A percentile compares a stretch with the other conserved stretches of the same genome.
Conservation (phyloP, 2,797 vertebrate species). For the Manis pentadactyla region DNA sequence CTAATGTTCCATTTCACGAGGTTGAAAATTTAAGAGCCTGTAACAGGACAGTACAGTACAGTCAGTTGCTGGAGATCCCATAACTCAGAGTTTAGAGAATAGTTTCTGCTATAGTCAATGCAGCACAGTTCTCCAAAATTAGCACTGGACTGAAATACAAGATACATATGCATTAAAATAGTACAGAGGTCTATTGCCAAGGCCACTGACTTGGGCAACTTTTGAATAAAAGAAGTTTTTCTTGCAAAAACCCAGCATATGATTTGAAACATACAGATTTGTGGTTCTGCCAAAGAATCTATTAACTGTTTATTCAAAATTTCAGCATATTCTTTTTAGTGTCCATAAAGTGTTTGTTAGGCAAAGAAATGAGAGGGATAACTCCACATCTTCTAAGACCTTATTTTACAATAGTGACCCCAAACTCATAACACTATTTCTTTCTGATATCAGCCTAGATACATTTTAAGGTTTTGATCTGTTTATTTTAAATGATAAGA, state of each 20-base stretch:
- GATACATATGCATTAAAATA: background rate
- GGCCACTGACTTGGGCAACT: background rate
- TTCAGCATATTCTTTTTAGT: background rate
- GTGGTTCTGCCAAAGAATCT: background rate
- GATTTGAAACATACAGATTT: background rate
- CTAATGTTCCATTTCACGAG: background rate
- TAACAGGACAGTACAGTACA: rapidly evolving
- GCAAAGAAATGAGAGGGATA: background rate
- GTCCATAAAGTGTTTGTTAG: background rate
- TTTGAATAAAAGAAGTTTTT: background rate
- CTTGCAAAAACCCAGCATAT: background rate
- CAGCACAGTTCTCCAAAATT: background rate
- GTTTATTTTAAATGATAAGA: constrained; percentile 22
- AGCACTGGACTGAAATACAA: background rate
- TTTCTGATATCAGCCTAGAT: background rate
- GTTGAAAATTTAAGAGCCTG: background rate
- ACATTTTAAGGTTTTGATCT: background rate
- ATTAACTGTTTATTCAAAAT: background rate
- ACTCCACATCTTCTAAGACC: background rate
- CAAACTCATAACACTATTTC: background rate
- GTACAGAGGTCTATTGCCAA: background rate
- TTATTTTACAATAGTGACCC: background rate
- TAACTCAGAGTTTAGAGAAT: background rate
- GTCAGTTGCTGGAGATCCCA: rapidly evolving
- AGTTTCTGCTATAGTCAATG: background rate